Evolutionary conservation across 2,113 vertebrate genomes (phyloP), one percentile per base, ranked within the genome.

Genomic region (Papio anubis): DNA sequence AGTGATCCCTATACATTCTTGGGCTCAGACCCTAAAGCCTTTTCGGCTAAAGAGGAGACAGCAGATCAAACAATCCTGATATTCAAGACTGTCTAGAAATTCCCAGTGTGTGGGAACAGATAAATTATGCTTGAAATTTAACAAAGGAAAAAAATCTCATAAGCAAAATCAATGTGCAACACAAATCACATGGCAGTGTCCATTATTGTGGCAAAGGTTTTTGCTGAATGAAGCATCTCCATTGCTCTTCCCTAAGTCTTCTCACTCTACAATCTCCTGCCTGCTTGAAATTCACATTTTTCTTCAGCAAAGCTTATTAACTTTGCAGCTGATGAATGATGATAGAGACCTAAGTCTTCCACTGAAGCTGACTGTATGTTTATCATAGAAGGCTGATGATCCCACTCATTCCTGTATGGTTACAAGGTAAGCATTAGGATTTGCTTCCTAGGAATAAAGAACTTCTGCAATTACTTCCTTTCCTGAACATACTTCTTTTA

Each of bases 281-380:
- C 18, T 75, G 50, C 66, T 45, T 72, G 52, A 97, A 93, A 97
- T 89, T 96, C 88, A 61, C 8, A 93, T 84, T 86, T 78, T 80
- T 92, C 61, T 95, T 93, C 50, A 48, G 1, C 0, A 11, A 91
- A 82, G 68, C 57, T 8, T 64, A 17, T 18, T 73, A 82, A 81
- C 4, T 81, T 61, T 73, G 45, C 30, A 59, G 1, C n/a, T 96
- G 94, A n/a, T 0, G 83, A 57, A 27, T 72, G 82, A 90, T 0
- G 1, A 75, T 27, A 97, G 92, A 45, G 13, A 61, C 94, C 83
- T 89, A 88, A 66, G 88, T 48, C 52, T 79, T 94, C 45, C 82
- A 92, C 80, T 87, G 90, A 95, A 61, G 45, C 13, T 40, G 43
- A 50, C 84, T 0, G 0, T 13, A 83, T 86, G 78, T 59, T 20